Conservation (phyloP, 2,113 vertebrate species). For the Clarias macrocephalus region DNA sequence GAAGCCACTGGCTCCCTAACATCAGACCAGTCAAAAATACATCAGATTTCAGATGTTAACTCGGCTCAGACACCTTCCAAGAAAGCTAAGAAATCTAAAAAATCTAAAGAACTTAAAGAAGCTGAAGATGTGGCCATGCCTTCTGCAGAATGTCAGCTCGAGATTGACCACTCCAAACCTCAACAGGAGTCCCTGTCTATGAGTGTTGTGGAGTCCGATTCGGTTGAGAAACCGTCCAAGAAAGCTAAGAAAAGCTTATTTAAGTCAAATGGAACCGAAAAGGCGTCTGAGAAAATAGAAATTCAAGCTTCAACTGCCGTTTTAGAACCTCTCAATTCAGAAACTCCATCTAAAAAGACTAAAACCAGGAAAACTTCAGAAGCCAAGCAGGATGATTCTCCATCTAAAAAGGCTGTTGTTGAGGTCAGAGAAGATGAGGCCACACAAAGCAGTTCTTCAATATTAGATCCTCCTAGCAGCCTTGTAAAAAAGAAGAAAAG, state of each 20-base stretch:
- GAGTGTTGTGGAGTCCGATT: neutral
- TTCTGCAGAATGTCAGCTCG: neutral
- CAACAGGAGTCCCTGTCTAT: neutral
- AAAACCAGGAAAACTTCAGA: conserved; percentile 29
- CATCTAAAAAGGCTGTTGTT: neutral
- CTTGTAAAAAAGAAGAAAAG: conserved; percentile 14
- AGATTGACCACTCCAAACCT: neutral
- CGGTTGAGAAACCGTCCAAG: neutral
- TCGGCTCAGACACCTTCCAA: neutral
- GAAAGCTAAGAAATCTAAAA: conserved; percentile 12
- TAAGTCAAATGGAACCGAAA: neutral
- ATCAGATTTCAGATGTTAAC: neutral
- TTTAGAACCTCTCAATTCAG: conserved; percentile 17
- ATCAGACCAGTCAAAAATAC: neutral
- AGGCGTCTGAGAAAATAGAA: conserved; percentile 4
- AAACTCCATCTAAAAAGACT: conserved; percentile 36
- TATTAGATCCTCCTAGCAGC: neutral
- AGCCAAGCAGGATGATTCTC: neutral
- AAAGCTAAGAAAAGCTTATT: neutral
- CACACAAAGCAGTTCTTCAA: neutral
- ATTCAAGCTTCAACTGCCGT: neutral
- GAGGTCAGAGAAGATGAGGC: neutral
- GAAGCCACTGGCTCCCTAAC: neutral
- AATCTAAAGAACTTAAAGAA: neutral
- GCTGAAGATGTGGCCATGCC: neutral